phyloP scores from a whole-genome alignment of 1,140 invertebrate species.

The Drosophila gunungcola region DNA sequence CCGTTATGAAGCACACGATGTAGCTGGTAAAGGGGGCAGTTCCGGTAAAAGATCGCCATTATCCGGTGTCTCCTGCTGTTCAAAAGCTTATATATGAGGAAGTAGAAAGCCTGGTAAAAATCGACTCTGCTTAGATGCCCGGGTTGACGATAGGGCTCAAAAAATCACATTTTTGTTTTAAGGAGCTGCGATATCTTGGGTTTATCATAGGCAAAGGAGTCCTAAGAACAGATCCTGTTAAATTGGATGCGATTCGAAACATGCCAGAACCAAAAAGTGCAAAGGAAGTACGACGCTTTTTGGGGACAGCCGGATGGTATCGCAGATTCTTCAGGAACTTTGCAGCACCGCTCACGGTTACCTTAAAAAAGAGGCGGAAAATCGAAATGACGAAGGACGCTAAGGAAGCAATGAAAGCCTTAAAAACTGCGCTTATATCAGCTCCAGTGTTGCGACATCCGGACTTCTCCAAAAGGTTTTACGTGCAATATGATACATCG shows the following conservation, averaged over 20 bases:
- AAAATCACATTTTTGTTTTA: constrained; percentile 84
- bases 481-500: too few relatives aligned
- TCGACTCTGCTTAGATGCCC: constrained; percentile 6
- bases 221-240: constrained; percentile 33
- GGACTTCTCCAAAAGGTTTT: too few relatives aligned
- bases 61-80: neutral
- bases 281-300: constrained; percentile 15
- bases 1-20: neutral
- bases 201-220: constrained; percentile 25
- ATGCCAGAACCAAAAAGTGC: constrained; percentile 13
- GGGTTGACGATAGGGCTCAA: constrained; percentile 85
- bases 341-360: constrained; percentile 10
- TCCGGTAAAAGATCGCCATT: neutral
- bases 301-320: constrained; percentile 29
- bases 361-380: constrained; percentile 2
- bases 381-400: neutral
- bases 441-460: neutral
- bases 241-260: constrained; percentile 33
- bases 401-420: neutral
- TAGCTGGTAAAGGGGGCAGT: neutral
- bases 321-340: constrained; percentile 1
- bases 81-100: neutral
- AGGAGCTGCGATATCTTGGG: constrained; percentile 23
- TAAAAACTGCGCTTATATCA: neutral
- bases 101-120: constrained; percentile 4